Base-by-base conservation (phyloP, 2,888 invertebrate genomes). In the Octonoba sinensis region DNA sequence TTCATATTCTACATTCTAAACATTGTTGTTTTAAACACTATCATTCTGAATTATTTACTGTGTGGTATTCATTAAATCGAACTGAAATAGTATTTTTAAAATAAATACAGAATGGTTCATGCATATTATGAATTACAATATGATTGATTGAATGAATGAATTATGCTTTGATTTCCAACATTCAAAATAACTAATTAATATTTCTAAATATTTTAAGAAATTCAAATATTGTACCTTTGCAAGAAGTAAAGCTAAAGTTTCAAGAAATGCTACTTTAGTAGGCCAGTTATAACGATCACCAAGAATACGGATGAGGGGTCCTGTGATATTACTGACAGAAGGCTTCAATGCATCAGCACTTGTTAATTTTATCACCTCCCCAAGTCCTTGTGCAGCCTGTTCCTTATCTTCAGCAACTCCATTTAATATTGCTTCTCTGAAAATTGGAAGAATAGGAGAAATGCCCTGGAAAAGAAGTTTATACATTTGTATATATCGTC, bases 301-400 rank as follows among this genome's bases (percentile, higher is more conserved):
- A 71, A 99, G 92, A 88, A 99, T 97, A 87, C 99, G 92, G 90
- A 99, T 99, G 84, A 99, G 91, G 0, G 99, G 99, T 0, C 99
- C 99, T 4, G 99, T 99, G 86, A 99, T 96, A 88, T 96, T 95
- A 83, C 99, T 95, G 3, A 99, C 98, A 66, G 97, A 97, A 0
- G 97, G 95, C 88, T 97, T 96, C 76, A 99, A 90, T 6, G 97
- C 96, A 71, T 93, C 91, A 0, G 97, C 92, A 85, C 93, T 95
- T 8, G 97, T 96, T 82, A 95, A 90, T 87, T 91, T 91, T 87
- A 97, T 96, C 18, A 96, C 92, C 88, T 93, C 93, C 70, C 94
- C 93, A 86, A 99, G 90, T 84, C 97, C 97, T 87, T 95, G 93
- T 11, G 98, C 96, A 0, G 98, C 97, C 85, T 94, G 93, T 89